phyloP scores from a whole-genome alignment of 2,888 invertebrate genomes.

The Antheraea yamamai region DNA sequence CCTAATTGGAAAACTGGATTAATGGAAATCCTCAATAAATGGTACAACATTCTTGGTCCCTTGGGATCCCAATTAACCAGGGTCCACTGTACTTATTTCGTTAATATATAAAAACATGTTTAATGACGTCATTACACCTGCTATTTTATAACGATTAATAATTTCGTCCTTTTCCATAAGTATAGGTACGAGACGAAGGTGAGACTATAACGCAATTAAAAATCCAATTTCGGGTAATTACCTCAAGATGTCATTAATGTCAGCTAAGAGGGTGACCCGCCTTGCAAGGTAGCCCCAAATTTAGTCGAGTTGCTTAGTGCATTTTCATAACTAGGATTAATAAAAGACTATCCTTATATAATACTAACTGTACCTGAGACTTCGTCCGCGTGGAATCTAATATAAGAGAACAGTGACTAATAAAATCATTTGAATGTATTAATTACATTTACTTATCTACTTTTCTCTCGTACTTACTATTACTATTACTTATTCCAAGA shows the following conservation, averaged over 20 bases:
- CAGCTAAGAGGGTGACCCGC: slow-evolving; percentile 14
- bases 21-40: too few relatives aligned
- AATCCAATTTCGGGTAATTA: slow-evolving; percentile 33
- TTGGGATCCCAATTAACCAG: too few relatives aligned
- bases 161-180: background rate
- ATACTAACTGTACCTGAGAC: too few relatives aligned
- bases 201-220: slow-evolving; percentile 30
- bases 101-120: background rate
- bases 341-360: background rate
- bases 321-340: background rate
- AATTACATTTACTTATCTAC: too few relatives aligned
- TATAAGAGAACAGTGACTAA: too few relatives aligned
- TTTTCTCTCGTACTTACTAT: too few relatives aligned
- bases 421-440: too few relatives aligned
- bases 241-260: slow-evolving; percentile 19
- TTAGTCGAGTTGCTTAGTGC: background rate
- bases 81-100: too few relatives aligned
- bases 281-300: slow-evolving; percentile 8
- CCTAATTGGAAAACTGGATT: too few relatives aligned
- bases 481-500: too few relatives aligned
- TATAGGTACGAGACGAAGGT: background rate
- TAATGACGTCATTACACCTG: background rate
- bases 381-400: too few relatives aligned
- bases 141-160: background rate
- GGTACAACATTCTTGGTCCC: too few relatives aligned